Percentiles rank a stretch among this genome's conserved stretches.
phyloP scores from a whole-genome alignment of 2,888 invertebrate species.

The Acleris cristana region DNA sequence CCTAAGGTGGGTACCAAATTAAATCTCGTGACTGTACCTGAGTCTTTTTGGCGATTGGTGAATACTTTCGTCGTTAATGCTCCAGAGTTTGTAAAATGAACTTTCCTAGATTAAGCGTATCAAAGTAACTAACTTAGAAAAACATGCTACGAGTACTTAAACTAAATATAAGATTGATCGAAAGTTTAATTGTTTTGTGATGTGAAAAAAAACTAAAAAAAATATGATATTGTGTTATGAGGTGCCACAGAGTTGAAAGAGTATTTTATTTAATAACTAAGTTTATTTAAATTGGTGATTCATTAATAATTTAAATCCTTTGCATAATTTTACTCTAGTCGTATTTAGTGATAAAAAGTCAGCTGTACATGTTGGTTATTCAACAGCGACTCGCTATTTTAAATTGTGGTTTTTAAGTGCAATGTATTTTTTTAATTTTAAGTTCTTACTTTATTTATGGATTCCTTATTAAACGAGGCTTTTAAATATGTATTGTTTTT shows the following conservation, averaged over 20 bases:
- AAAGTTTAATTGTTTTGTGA: conserved; percentile 18
- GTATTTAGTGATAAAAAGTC: conserved; percentile 26
- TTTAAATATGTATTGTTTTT: conserved; percentile 2
- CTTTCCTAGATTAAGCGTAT: conserved; percentile 3
- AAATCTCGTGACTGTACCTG: too few relatives aligned
- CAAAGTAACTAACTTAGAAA: conserved; percentile 1
- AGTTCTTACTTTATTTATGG: conserved; percentile 22
- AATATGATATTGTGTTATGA: conserved; percentile 1
- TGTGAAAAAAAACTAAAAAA: background rate
- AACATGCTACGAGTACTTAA: conserved; percentile 7
- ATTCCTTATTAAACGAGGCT: conserved; percentile 31
- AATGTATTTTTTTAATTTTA: conserved; percentile 17
- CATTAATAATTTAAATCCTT: background rate
- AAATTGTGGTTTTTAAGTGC: conserved; percentile 14
- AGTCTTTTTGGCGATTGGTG: too few relatives aligned
- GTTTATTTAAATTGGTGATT: conserved; percentile 2
- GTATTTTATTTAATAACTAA: conserved; percentile 4
- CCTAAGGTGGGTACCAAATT: too few relatives aligned
- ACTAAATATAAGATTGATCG: conserved; percentile 2
- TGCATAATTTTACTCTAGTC: conserved; percentile 26
- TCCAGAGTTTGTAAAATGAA: background rate
- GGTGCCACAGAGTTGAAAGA: background rate
- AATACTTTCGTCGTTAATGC: too few relatives aligned
- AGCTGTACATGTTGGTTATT: background rate
- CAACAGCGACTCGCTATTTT: background rate